These are phyloP conservation scores for Strigops habroptila DNA, from an alignment of 2,113 vertebrate genomes.

Conservation along the genomic window DNA sequence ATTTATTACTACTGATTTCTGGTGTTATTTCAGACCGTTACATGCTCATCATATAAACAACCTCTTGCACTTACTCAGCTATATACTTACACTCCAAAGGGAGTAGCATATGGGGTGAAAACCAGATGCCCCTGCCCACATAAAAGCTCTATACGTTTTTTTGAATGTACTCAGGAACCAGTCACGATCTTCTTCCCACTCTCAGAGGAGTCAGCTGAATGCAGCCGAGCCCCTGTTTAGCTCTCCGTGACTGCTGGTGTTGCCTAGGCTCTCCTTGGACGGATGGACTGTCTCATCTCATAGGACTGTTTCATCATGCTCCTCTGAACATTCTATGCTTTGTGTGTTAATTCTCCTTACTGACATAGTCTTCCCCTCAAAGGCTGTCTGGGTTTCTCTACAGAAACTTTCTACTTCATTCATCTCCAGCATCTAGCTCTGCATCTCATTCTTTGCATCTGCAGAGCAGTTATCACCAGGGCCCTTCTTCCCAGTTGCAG, in stretches of 20 bases:
- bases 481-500: neutral
- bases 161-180: conserved; percentile 61
- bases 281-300: neutral
- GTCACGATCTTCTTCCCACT: conserved; percentile 66
- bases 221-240: neutral
- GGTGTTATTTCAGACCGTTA: conserved; percentile 24
- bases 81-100: conserved; percentile 35
- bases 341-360: neutral
- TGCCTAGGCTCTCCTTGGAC: neutral
- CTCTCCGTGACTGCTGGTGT: neutral
- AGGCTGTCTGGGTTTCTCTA: neutral
- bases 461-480: neutral
- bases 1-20: conserved; percentile 36
- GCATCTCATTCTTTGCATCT: neutral
- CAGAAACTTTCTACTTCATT: neutral
- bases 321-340: neutral
- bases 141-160: conserved; percentile 61
- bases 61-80: conserved; percentile 50
- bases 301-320: neutral
- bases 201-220: conserved; percentile 40
- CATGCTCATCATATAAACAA: conserved; percentile 42
- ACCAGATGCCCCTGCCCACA: conserved; percentile 61
- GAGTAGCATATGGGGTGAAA: conserved; percentile 53
- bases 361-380: neutral
- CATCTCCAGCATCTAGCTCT: neutral